A percentile compares a stretch with the other conserved stretches of the same genome.
Conservation (phyloP, 2,888 invertebrate genomes). For the Ctenicera cuprea region DNA sequence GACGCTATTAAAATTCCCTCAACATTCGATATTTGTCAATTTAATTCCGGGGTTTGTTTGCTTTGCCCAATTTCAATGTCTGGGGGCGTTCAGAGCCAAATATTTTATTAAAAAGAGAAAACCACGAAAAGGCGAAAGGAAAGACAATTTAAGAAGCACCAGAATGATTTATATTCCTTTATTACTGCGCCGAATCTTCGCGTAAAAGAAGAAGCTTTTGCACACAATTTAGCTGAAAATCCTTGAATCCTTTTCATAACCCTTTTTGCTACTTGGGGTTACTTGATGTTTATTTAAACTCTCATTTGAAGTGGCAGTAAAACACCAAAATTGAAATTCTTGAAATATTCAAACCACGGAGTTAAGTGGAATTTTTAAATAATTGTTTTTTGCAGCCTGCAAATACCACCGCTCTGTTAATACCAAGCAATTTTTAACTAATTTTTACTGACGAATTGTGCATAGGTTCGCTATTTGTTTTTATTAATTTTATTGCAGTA, state of each 20-base stretch:
- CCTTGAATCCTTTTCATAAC: slow-evolving; percentile 14
- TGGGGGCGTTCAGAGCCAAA: slow-evolving; percentile 5
- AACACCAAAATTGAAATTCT: too few relatives aligned
- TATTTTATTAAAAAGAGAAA: slow-evolving; percentile 30
- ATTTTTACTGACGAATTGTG: too few relatives aligned
- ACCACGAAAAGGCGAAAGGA: slow-evolving; percentile 18
- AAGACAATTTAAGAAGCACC: slow-evolving; percentile 18
- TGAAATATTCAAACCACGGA: too few relatives aligned
- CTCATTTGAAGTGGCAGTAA: neutral
- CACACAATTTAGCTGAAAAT: slow-evolving; percentile 25
- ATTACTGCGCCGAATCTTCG: slow-evolving; percentile 18
- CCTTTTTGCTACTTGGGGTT: slow-evolving; percentile 4
- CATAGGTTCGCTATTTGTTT: too few relatives aligned
- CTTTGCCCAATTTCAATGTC: slow-evolving; percentile 29
- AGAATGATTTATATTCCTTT: slow-evolving; percentile 27
- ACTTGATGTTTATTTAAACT: slow-evolving; percentile 4
- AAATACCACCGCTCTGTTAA: too few relatives aligned
- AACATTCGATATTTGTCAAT: slow-evolving; percentile 38
- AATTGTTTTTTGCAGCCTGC: too few relatives aligned
- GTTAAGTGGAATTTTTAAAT: too few relatives aligned
- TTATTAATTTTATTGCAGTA: too few relatives aligned
- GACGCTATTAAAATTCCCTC: slow-evolving; percentile 28
- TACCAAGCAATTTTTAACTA: too few relatives aligned
- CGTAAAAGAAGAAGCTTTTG: slow-evolving; percentile 21
- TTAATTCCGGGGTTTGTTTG: slow-evolving; percentile 32